Evolutionary conservation across 2,113 vertebrate genomes (phyloP), one percentile per base, ranked within the genome.

Genomic region (Heterotilapia buettikoferi): DNA sequence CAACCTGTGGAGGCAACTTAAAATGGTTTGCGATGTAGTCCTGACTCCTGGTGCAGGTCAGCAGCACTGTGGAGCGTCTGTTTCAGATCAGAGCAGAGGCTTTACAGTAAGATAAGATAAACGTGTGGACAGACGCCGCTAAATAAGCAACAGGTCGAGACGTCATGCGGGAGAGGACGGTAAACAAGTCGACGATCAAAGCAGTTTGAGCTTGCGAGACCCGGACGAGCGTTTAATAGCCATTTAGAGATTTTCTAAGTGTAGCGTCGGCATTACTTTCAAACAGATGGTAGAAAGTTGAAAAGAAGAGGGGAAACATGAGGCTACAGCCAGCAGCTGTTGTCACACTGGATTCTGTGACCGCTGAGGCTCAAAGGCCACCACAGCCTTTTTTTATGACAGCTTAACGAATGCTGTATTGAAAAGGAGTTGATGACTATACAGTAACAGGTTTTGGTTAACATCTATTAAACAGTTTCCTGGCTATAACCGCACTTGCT

Each of bases 11-110:
- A 80, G 91, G 80, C 50, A 24, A 86, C 80, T 76, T 61, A 61
- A 73, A 83, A 56, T 9, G 38, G 53, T 47, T 3, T 66, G 78
- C 43, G 86, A 84, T 80, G 87, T 54, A n/a, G 84, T 33, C n/a
- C 80, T 16, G 89, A 36, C 66, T 86, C 88, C 85, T 43, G 86
- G 85, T 71, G 89, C 6, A 45, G 85, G 91, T 91, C 86, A 85
- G 78, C 80, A 81, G 71, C 33, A 0, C 57, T 2, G 13, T 29
- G 61, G 5, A 43, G 52, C 10, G 12, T 47, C 38, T 33, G 89
- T 78, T 50, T 87, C 5, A 45, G 84, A 88, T 91, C 86, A 89
- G 53, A 89, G 83, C 1, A 6, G 47, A 53, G 40, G 79, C 57
- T 13, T 82, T 11, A 21, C 43, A 1, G 54, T 2, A 12, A 71